Evolutionary conservation across 2,888 invertebrate species (phyloP), one percentile per base, ranked within the genome.

Genomic region (Cecidostiba fungosa): DNA sequence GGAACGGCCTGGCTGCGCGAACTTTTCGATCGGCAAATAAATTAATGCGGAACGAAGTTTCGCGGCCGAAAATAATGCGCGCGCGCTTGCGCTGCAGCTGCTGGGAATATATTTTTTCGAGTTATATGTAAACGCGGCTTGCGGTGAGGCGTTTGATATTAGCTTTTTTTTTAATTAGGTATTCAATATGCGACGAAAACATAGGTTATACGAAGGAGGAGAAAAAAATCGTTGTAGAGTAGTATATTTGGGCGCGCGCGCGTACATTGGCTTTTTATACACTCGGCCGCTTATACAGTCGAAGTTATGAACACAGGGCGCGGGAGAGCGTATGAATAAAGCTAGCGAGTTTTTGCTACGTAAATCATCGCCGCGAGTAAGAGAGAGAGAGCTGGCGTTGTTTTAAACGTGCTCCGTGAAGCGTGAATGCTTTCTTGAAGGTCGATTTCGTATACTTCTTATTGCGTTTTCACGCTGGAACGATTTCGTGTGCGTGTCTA

Each of bases 291-390:
- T 77, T 70, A 81, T 47, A 77, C 26, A 77, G 62, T 50, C 77
- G 43, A 69, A 73, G 59, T 82, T 79, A 78, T 79, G 79, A 74
- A 76, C 83, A 66, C 14, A 39, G 77, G 19, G 59, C 32, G 36
- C 32, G 36, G 73, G 77, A 83, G 82, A 87, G 85, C 90, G 89
- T 90, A 92, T 91, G 91, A 91, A 92, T 92, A 92, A 91, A 91
- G 91, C 90, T 89, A 90, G 88, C 88, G 91, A 91, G 90, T 91
- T 92, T 90, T 92, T 90, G 89, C 90, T 87, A 88, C 90, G 89
- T 92, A 91, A 92, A 92, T 92, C 91, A 91, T 90, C 88, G 88
- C 87, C 88, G 54, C 26, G 4, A 3, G n/a, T n/a, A n/a, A n/a
- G n/a, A n/a, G n/a, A n/a, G n/a, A n/a, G 14, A 36, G 62, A 19